Percentiles rank a stretch among this genome's conserved stretches.
Evolutionary conservation across 1,140 invertebrate genomes (phyloP).

Genomic region (Papilio xuthus): DNA sequence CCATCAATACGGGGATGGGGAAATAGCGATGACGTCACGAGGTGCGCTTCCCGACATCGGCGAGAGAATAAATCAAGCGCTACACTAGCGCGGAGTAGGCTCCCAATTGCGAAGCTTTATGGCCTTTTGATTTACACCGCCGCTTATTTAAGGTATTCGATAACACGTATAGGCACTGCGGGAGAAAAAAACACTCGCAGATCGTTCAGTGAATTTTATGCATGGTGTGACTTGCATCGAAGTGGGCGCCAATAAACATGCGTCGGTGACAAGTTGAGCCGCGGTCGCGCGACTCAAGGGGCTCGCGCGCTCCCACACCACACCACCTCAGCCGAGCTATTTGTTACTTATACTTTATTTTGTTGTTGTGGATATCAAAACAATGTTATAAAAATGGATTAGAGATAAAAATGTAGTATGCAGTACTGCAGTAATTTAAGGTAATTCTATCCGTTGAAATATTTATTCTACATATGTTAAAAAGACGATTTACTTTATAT

Average conservation of each 20-base stretch:
- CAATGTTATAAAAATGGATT: not conserved
- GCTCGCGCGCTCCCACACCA: not conserved
- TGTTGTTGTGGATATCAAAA: not conserved
- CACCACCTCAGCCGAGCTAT: not conserved
- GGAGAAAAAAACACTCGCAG: slow-evolving; percentile 54
- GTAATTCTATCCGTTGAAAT: no score
- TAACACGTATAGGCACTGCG: slow-evolving; percentile 51
- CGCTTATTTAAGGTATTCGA: slow-evolving; percentile 66
- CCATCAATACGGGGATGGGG: slow-evolving; percentile 74
- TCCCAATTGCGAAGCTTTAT: slow-evolving; percentile 72
- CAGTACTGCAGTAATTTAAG: no score
- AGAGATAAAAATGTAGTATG: not conserved
- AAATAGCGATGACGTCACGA: slow-evolving; percentile 75
- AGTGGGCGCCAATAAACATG: not conserved
- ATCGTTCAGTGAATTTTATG: slow-evolving; percentile 51
- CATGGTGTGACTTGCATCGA: not conserved
- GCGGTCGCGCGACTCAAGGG: not conserved
- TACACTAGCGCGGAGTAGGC: slow-evolving; percentile 70
- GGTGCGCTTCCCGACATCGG: slow-evolving; percentile 72
- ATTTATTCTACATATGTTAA: no score
- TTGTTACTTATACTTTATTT: not conserved
- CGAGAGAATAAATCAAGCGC: slow-evolving; percentile 74
- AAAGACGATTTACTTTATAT: no score
- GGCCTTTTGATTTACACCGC: slow-evolving; percentile 72
- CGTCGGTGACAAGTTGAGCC: slow-evolving; percentile 7